A percentile compares a stretch with the other conserved stretches of the same genome.
Conservation (phyloP, 37 sponge, comb jelly and placozoan species). For the Amphimedon queenslandica region DNA sequence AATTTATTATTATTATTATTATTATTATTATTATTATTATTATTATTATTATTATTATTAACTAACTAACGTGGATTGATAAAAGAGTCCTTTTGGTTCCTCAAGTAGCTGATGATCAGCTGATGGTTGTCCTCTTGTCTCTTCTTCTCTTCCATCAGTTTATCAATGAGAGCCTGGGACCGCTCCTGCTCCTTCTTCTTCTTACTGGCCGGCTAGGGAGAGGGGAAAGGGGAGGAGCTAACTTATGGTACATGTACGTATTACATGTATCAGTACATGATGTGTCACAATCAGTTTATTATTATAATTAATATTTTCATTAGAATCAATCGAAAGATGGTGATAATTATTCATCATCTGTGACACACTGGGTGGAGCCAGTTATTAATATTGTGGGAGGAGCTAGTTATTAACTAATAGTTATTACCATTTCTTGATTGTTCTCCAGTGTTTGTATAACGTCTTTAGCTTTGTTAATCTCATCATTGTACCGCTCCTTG, state of each 20-base stretch:
- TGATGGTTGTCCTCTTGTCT: conserved; percentile 84
- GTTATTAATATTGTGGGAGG: too few relatives aligned
- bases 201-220: conserved; percentile 72
- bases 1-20: conserved; percentile 91
- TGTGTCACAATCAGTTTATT: conserved; percentile 12
- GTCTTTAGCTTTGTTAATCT: conserved; percentile 63
- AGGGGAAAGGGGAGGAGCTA: background rate
- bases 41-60: too few relatives aligned
- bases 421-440: conserved; percentile 66
- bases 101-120: conserved; percentile 67
- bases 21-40: conserved; percentile 53
- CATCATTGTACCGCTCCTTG: conserved; percentile 69
- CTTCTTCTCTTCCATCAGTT: conserved; percentile 82
- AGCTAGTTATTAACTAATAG: background rate
- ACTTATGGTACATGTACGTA: background rate
- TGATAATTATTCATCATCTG: too few relatives aligned
- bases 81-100: conserved; percentile 83
- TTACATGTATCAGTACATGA: too few relatives aligned
- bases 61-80: conserved; percentile 66
- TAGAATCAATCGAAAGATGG: too few relatives aligned
- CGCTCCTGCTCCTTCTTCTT: conserved; percentile 93
- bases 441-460: conserved; percentile 62
- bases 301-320: background rate
- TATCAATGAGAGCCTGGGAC: conserved; percentile 67
- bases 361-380: too few relatives aligned